Evolutionary conservation across 2,797 vertebrate genomes (phyloP).

Genomic region (Peromyscus aztecus): DNA sequence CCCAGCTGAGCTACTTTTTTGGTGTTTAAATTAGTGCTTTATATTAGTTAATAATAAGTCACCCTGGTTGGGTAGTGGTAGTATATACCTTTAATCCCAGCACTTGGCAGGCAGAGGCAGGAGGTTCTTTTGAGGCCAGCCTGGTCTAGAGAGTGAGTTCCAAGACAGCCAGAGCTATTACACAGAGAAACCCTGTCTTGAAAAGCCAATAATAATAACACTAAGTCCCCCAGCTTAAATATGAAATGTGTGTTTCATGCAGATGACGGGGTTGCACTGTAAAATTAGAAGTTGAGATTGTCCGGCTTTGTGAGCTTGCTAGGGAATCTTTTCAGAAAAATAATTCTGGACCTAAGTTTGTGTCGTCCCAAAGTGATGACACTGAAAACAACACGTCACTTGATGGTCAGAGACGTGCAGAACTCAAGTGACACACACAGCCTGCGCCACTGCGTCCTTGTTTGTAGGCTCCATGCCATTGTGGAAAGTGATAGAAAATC

Average conservation of each 20-base stretch:
- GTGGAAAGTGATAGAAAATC: constrained; percentile 4
- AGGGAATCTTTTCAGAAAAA: background rate
- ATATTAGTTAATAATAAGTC: background rate
- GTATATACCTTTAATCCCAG: too few species aligned
- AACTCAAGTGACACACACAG: background rate
- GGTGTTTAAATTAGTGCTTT: background rate
- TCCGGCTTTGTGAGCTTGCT: background rate
- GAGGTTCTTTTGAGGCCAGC: background rate
- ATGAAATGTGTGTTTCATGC: background rate
- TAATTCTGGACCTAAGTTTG: background rate
- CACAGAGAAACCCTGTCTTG: background rate
- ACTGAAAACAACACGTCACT: background rate
- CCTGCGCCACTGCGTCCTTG: background rate
- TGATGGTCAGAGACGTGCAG: constrained; percentile 17
- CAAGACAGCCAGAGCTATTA: background rate
- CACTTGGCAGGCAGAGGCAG: background rate
- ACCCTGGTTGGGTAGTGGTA: too few species aligned
- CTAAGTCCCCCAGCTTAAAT: background rate
- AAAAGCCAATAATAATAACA: background rate
- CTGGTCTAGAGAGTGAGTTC: background rate
- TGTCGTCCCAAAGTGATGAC: background rate
- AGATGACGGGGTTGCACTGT: background rate
- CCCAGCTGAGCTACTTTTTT: background rate
- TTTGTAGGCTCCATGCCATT: background rate
- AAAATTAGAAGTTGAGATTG: background rate